Conservation (phyloP, 2,888 invertebrate species). For the Chironomus tentans region DNA sequence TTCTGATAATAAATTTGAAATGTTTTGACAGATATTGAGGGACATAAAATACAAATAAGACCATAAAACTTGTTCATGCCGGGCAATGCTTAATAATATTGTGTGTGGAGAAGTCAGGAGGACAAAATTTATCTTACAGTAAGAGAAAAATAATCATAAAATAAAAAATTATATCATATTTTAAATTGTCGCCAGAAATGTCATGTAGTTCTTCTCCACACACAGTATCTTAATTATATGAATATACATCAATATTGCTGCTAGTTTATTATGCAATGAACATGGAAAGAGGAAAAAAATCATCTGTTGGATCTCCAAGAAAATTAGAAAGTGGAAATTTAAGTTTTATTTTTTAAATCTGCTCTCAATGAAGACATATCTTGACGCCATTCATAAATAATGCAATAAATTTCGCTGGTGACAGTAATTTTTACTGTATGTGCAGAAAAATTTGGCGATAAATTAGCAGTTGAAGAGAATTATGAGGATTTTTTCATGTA, state of each 20-base stretch:
- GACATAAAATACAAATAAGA: slow-evolving; percentile 25
- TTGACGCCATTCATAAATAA: slow-evolving; percentile 26
- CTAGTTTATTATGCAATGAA: not conserved
- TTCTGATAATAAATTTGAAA: slow-evolving; percentile 8
- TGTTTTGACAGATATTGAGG: slow-evolving; percentile 22
- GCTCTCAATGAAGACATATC: slow-evolving; percentile 1
- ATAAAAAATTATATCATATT: slow-evolving; percentile 12
- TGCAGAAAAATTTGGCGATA: slow-evolving; percentile 6
- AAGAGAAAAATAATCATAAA: not conserved
- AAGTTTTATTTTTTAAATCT: not conserved
- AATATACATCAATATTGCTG: not conserved
- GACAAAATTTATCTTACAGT: not conserved
- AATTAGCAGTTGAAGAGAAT: not conserved
- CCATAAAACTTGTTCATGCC: not conserved
- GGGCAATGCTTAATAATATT: no score
- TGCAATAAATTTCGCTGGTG: slow-evolving; percentile 23
- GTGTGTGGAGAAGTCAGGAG: not conserved
- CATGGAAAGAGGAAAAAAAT: no score
- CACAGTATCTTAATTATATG: not conserved
- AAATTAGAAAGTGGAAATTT: not conserved
- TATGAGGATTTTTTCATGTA: not conserved
- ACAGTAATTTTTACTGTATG: slow-evolving; percentile 2
- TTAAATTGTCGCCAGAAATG: slow-evolving; percentile 24
- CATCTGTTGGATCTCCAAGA: no score
- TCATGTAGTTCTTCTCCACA: slow-evolving; percentile 1